Percentiles rank a stretch among this genome's conserved stretches.
Evolutionary conservation across 2,888 invertebrate species (phyloP).

Genomic region (Dendrolimus pini): DNA sequence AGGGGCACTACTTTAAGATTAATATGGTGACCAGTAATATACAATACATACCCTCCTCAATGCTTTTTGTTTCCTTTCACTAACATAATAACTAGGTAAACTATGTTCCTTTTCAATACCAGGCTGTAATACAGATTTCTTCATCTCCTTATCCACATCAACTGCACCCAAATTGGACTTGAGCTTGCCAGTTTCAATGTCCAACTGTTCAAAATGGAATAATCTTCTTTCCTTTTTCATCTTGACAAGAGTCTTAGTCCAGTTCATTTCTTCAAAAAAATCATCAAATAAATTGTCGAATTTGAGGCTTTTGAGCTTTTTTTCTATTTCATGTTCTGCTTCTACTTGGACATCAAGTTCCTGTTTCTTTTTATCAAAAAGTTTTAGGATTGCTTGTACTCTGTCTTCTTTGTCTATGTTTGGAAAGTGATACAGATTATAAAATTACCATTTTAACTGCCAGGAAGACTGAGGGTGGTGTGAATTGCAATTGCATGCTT

Average conservation of each 20-base stretch:
- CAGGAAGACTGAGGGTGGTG: no score
- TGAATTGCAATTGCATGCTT: no score
- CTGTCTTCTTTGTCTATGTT: constrained; percentile 47
- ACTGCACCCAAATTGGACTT: constrained; percentile 56
- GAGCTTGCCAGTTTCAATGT: constrained; percentile 53
- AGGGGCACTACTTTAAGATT: no score
- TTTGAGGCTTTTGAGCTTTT: constrained; percentile 48
- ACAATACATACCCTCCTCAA: constrained; percentile 66
- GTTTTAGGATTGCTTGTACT: constrained; percentile 36
- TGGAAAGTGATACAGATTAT: no score
- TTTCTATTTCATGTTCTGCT: constrained; percentile 43
- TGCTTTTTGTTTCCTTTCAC: constrained; percentile 73
- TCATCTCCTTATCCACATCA: constrained; percentile 75
- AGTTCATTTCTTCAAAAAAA: constrained; percentile 61
- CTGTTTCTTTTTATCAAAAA: constrained; percentile 53
- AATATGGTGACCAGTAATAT: no score
- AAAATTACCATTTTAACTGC: no score
- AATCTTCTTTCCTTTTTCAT: constrained; percentile 37
- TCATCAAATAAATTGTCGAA: constrained; percentile 47
- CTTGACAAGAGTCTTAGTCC: constrained; percentile 42
- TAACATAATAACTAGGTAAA: constrained; percentile 77
- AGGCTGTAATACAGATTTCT: constrained; percentile 78
- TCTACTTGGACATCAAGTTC: constrained; percentile 39
- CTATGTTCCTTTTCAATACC: constrained; percentile 80
- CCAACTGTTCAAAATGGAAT: constrained; percentile 58